Base-by-base conservation (phyloP, 2,113 vertebrate species). In the Alligator mississippiensis region DNA sequence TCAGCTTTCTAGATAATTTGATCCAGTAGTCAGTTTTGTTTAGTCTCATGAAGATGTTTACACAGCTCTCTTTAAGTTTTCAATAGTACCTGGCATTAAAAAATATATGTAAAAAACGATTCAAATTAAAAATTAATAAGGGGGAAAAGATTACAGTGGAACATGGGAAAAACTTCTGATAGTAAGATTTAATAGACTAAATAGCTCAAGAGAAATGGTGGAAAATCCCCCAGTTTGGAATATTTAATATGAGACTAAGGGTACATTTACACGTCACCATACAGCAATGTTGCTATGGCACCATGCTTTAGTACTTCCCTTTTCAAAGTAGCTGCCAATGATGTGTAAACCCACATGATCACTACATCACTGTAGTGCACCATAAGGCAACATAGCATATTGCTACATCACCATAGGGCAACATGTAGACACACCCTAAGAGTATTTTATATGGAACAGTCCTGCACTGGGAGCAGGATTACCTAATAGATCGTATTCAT, bases 101-200 rank as follows among this genome's bases (percentile, higher is more conserved):
- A 77, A 54, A 83, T 18, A 68, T 38, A 74, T 5, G 59, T 34
- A 16, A 82, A 80, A 3, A 54, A 60, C 21, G 68, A 90, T 76
- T 66, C 28, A 72, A 92, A 93, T 77, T 55, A 88, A 88, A 93
- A 92, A 17, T 38, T 78, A 92, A 78, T 90, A 87, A 47, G 47
- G 47, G 47, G 47, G 47, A 47, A 30, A 74, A 18, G 81, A 79
- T 13, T 84, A 79, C 58, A 3, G 72, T 19, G 90, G 55, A 84
- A 75, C 61, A 70, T 86, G 84, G 80, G 25, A 90, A 90, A 63
- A 72, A 89, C 2, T 93, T 91, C 70, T 90, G 4, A 55, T 5
- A 92, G 47, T 47, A 74, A 30, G 28, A 30, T 30, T 47, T 47
- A 47, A 47, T 68, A 68, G 64, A 68, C 15, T 34, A 34, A 68